Percentiles rank a stretch among this genome's conserved stretches.
These are phyloP conservation scores for Tangachromis dhanisi DNA, from an alignment of 2,113 vertebrate species.

Conservation along the genomic window DNA sequence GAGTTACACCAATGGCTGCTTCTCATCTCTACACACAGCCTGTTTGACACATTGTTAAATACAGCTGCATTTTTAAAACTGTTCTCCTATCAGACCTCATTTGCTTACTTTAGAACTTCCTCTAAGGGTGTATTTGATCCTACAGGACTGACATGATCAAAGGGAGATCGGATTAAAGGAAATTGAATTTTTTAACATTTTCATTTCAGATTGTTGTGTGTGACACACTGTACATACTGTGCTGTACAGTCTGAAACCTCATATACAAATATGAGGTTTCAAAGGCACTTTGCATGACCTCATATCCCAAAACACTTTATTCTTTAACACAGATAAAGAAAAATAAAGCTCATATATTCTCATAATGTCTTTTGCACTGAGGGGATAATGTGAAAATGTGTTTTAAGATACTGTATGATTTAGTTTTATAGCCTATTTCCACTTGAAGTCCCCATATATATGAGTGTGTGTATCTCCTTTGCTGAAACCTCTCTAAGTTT, in stretches of 20 bases:
- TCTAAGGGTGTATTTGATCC: neutral
- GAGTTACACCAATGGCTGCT: slow-evolving; percentile 11
- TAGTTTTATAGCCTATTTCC: neutral
- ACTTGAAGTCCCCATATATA: neutral
- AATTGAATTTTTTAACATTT: neutral
- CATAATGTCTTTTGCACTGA: neutral
- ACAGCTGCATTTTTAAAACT: slow-evolving; percentile 12
- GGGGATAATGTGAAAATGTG: neutral
- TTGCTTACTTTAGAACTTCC: neutral
- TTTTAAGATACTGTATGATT: neutral
- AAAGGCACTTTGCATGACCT: neutral
- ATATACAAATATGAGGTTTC: neutral
- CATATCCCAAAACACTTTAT: slow-evolving; percentile 1
- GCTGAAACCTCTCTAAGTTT: neutral
- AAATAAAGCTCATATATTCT: neutral
- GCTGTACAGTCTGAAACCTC: neutral
- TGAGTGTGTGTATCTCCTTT: neutral
- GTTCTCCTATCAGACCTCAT: neutral
- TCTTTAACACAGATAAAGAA: neutral
- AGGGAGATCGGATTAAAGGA: neutral
- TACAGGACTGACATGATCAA: neutral
- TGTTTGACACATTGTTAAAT: slow-evolving; percentile 49
- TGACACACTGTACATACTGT: neutral
- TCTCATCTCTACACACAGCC: slow-evolving; percentile 26
- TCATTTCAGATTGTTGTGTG: neutral